Evolutionary conservation across 2,888 invertebrate genomes (phyloP), one percentile per base, ranked within the genome.

Genomic region (Ptychoptera contaminata): DNA sequence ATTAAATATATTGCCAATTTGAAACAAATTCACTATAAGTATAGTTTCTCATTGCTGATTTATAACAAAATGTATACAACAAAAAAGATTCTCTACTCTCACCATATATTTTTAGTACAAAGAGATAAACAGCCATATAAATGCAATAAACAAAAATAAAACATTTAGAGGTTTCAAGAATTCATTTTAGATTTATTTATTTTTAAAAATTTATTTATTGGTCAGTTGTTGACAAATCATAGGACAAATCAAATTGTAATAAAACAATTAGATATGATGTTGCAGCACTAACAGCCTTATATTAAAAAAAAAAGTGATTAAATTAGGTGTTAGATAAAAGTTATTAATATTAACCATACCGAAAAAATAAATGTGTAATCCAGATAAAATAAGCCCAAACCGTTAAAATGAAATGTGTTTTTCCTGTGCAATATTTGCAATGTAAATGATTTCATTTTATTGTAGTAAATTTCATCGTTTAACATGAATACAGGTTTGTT

Each of bases 331-430:
- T 15, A 40, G 10, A 15, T 5, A 31, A 11, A 16, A n/a, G 6
- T 8, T 23, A 12, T 8, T 34, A 30, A 39, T 39, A 39, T 36
- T 11, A 36, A 36, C 36, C 56, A 55, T 46, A 65, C 66, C 50
- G 65, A 65, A 54, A 66, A 66, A 48, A 66, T 65, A 40, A 66
- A 66, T 1, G 66, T 66, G 16, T 66, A 66, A 49, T 66, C 66
- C 50, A 66, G 49, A 7, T 56, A 54, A 51, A 63, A 66, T 32
- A 66, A 48, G 8, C 66, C 66, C 31, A 65, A 56, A 23, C 63
- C 64, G 51, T 65, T 65, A 43, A 61, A 65, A 43, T 63, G 61
- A 49, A 65, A 65, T 30, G 57, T 64, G 3, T 60, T 58, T 41
- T 65, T 65, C 59, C 66, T 63, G 50, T 66, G 66, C 2, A 66